Evolutionary conservation across 2,888 invertebrate species (phyloP), one percentile per base, ranked within the genome.

Genomic region (Notodromas monacha): DNA sequence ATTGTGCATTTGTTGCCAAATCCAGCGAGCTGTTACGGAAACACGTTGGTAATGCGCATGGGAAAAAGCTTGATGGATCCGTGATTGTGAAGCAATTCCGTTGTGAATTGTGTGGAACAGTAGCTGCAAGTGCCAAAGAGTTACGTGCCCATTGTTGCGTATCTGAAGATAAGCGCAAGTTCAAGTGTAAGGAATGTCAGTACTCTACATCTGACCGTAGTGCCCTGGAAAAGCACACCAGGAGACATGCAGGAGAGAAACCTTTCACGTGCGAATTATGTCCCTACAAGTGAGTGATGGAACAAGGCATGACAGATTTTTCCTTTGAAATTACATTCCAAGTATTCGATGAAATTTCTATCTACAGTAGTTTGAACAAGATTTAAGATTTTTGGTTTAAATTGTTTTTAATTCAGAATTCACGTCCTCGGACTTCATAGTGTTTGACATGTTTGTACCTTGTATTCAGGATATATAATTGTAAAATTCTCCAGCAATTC

Each of bases 141-240:
- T n/a, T n/a, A n/a, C n/a, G n/a, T n/a, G n/a, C n/a, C n/a, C n/a
- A n/a, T n/a, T n/a, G n/a, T n/a, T n/a, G n/a, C n/a, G n/a, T n/a
- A n/a, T n/a, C n/a, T n/a, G n/a, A n/a, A n/a, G n/a, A n/a, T n/a
- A n/a, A n/a, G n/a, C n/a, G n/a, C n/a, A n/a, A n/a, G n/a, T n/a
- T 34, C 34, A 31, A 40, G 33, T 44, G 44, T 33, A 28, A 33
- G 4, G 34, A 38, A 4, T 44, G 44, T 31, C 29, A 36, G 3
- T 44, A 44, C 31, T 31, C 40, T 2, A 36, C 41, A 3, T 38
- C 42, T n/a, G 42, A 42, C 28, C 40, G 40, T 33, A 38, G 40
- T 4, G 41, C 42, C 1, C 34, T 44, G 5, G 35, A 37, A 4
- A 43, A 43, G 28, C 44, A 44, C 31, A 30, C 38, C n/a, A 27